Conservation (phyloP, 2,888 invertebrate species). For the Tupiocoris notatus region DNA sequence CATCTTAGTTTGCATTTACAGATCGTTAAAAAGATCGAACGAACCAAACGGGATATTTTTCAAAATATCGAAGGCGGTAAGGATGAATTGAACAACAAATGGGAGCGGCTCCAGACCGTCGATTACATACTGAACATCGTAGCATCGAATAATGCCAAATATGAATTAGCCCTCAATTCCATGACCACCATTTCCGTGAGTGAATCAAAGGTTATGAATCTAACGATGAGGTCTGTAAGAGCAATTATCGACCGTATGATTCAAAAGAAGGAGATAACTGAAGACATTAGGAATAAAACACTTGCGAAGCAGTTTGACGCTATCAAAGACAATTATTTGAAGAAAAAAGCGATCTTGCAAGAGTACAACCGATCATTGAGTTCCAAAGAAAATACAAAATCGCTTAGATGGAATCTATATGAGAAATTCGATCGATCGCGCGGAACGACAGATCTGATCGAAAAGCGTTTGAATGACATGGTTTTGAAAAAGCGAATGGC, state of each 20-base stretch:
- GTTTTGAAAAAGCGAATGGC: conserved; percentile 4
- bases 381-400: neutral
- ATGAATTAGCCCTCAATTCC: conserved; percentile 26
- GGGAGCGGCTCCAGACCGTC: conserved; percentile 8
- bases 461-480: conserved; percentile 16
- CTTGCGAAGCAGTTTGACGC: conserved; percentile 31
- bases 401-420: neutral
- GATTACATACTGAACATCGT: conserved; percentile 22
- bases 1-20: too few species aligned
- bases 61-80: neutral
- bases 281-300: conserved; percentile 14
- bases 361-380: conserved; percentile 18
- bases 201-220: neutral
- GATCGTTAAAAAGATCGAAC: conserved; percentile 13
- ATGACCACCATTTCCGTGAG: neutral
- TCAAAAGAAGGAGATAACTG: neutral
- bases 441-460: neutral
- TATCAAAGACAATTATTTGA: conserved; percentile 15
- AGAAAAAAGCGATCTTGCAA: conserved; percentile 18
- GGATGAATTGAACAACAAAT: neutral
- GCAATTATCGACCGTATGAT: conserved; percentile 28
- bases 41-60: neutral
- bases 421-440: neutral
- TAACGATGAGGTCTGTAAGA: conserved; percentile 13
- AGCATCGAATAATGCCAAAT: conserved; percentile 9